Conservation (phyloP, 2,888 invertebrate species). For the Corbicula japonica region DNA sequence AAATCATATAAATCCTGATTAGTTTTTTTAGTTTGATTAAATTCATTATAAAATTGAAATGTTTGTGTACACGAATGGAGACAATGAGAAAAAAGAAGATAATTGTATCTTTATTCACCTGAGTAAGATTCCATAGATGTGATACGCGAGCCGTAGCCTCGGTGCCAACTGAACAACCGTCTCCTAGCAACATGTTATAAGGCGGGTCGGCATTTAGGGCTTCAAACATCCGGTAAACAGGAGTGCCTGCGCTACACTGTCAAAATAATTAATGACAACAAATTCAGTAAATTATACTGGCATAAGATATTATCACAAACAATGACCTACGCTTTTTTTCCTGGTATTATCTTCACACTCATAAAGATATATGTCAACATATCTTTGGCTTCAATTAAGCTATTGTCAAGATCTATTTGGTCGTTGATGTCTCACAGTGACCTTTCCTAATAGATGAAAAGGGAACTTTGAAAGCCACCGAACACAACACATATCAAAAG, state of each 20-base stretch:
- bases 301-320: no score
- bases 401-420: no score
- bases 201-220: conserved; percentile 1
- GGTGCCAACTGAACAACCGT: neutral
- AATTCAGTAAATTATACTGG: neutral
- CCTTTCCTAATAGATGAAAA: no score
- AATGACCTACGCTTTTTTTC: no score
- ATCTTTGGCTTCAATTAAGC: no score
- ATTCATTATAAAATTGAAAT: neutral
- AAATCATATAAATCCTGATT: neutral
- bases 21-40: neutral
- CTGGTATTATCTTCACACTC: no score
- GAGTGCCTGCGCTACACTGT: conserved; percentile 3
- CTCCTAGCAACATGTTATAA: conserved; percentile 10
- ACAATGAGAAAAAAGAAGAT: neutral
- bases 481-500: no score
- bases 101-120: neutral
- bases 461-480: no score
- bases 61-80: neutral
- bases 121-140: conserved; percentile 17
- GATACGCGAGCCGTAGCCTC: conserved; percentile 13
- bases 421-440: no score
- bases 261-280: neutral
- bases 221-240: conserved; percentile 15
- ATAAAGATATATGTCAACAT: no score